These are phyloP conservation scores for Dioctria linearis DNA, from an alignment of 2,888 invertebrate genomes.

Conservation along the genomic window DNA sequence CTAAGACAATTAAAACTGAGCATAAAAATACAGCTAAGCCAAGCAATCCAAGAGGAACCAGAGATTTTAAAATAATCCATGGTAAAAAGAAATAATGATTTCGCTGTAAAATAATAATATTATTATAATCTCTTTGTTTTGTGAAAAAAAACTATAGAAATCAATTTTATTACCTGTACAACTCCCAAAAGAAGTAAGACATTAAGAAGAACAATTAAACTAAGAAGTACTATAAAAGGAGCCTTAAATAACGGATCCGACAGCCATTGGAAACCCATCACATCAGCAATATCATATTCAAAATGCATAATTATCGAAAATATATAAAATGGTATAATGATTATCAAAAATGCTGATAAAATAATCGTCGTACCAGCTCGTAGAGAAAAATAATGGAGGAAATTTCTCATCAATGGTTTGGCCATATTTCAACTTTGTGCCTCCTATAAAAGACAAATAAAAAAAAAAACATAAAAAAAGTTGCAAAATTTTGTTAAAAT, in stretches of 20 bases:
- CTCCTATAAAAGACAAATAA: no score
- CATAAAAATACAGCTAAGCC: slow-evolving; percentile 8
- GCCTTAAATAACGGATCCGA: not conserved
- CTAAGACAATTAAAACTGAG: slow-evolving; percentile 2
- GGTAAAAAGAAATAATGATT: slow-evolving; percentile 34
- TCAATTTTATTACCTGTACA: not conserved
- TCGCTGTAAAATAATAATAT: slow-evolving; percentile 13
- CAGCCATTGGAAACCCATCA: slow-evolving; percentile 22
- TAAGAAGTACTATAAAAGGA: slow-evolving; percentile 14
- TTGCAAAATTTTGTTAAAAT: no score
- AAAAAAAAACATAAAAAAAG: no score
- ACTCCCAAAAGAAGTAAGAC: slow-evolving; percentile 19
- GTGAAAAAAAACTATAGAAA: not conserved
- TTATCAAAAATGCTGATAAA: not conserved
- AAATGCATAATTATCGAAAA: slow-evolving; percentile 11
- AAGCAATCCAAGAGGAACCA: not conserved
- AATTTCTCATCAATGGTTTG: slow-evolving; percentile 23
- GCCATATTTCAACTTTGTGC: slow-evolving; percentile 6
- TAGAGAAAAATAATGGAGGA: slow-evolving; percentile 1
- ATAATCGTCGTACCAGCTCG: slow-evolving; percentile 7
- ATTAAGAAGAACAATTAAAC: not conserved
- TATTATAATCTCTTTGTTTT: not conserved
- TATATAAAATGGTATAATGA: slow-evolving; percentile 3
- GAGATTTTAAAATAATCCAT: slow-evolving; percentile 22
- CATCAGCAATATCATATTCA: slow-evolving; percentile 16